These are phyloP conservation scores for Ephialtes manifestator DNA, from an alignment of 2,888 invertebrate species.

Conservation along the genomic window DNA sequence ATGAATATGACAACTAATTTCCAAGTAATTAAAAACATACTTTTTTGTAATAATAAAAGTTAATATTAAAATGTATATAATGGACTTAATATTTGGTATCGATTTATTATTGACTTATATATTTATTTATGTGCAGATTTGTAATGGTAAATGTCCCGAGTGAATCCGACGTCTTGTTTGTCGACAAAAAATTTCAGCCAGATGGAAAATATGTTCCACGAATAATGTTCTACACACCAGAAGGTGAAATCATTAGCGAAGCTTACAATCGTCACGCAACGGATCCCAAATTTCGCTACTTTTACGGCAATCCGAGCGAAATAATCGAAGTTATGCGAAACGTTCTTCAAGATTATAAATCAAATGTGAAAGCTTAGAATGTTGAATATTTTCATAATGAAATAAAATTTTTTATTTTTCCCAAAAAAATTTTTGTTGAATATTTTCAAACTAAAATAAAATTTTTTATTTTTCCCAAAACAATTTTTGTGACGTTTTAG, in stretches of 20 bases:
- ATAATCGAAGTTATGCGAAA: slow-evolving; percentile 87
- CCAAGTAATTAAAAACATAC: background rate
- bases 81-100: no score
- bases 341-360: slow-evolving; percentile 74
- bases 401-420: background rate
- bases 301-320: slow-evolving; percentile 87
- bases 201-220: slow-evolving; percentile 91
- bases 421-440: background rate
- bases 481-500: no score
- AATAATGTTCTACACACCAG: slow-evolving; percentile 89
- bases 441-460: no score
- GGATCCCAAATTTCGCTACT: slow-evolving; percentile 88
- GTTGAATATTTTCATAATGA: no score
- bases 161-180: slow-evolving; percentile 87
- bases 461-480: no score
- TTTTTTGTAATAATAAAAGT: background rate
- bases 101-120: background rate
- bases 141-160: slow-evolving; percentile 90
- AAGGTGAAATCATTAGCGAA: slow-evolving; percentile 87
- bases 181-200: slow-evolving; percentile 87
- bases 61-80: no score
- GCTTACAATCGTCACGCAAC: slow-evolving; percentile 88
- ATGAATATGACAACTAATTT: background rate
- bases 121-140: slow-evolving; percentile 85
- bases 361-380: background rate